These are phyloP conservation scores for Lathronympha strigana DNA, from an alignment of 2,888 invertebrate genomes.

Conservation along the genomic window DNA sequence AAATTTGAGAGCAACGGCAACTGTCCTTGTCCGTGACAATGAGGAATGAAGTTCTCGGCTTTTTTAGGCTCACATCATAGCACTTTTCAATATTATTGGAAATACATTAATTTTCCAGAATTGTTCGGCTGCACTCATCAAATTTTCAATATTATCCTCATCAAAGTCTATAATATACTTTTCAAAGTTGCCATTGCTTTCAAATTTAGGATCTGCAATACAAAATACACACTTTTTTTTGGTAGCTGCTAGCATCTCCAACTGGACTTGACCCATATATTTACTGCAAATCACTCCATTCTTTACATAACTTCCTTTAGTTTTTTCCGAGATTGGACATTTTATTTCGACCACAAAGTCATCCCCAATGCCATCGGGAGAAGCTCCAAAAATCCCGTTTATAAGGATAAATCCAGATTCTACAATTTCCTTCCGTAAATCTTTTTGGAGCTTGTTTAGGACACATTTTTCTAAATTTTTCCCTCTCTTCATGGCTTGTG, in stretches of 20 bases:
- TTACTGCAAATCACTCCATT: neutral
- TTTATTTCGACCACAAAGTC: neutral
- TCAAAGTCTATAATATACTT: neutral
- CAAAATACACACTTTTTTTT: constrained; percentile 21
- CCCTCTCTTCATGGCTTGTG: neutral
- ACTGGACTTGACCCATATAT: constrained; percentile 7
- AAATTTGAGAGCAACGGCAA: neutral
- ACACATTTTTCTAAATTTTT: neutral
- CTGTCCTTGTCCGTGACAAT: neutral
- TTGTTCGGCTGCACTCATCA: neutral
- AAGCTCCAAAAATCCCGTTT: constrained; percentile 5
- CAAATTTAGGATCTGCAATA: constrained; percentile 15
- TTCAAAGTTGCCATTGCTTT: neutral
- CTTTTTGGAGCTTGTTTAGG: neutral
- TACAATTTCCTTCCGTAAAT: neutral
- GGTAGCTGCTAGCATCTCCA: constrained; percentile 3
- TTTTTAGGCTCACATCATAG: neutral
- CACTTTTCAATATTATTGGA: neutral
- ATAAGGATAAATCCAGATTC: neutral
- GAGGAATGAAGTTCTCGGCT: too few species aligned
- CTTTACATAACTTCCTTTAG: neutral
- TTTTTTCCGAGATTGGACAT: neutral
- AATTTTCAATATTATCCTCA: neutral
- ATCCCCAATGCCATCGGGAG: neutral
- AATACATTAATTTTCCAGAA: constrained; percentile 4